These are phyloP conservation scores for Tragelaphus oryx DNA, from an alignment of 2,797 vertebrate genomes.

Conservation along the genomic window DNA sequence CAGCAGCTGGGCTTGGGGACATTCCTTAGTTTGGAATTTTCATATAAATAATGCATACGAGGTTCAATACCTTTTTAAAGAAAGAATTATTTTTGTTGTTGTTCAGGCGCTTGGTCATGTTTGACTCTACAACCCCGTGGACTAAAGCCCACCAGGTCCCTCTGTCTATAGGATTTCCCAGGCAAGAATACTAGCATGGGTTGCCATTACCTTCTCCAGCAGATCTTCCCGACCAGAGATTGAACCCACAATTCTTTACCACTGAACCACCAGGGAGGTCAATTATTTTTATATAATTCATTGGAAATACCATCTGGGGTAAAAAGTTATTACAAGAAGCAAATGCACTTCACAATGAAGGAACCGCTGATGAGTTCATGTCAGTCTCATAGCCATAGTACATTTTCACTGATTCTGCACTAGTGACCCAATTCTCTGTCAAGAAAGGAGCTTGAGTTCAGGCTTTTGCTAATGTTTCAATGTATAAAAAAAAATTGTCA, in stretches of 20 bases:
- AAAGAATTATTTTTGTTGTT: background rate
- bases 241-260: background rate
- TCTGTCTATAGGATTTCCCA: background rate
- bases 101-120: background rate
- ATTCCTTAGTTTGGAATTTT: background rate
- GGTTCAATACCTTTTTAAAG: background rate
- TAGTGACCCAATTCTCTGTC: background rate
- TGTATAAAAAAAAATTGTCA: background rate
- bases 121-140: background rate
- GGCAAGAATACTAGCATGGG: background rate
- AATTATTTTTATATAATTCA: background rate
- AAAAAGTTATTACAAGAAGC: background rate
- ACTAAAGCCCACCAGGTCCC: background rate
- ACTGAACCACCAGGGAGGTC: background rate
- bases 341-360: background rate
- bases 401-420: background rate
- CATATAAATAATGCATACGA: background rate
- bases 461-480: background rate
- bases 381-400: background rate
- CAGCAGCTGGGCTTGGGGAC: background rate
- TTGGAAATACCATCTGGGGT: background rate
- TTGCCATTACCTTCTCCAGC: background rate
- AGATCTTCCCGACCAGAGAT: background rate
- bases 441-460: background rate
- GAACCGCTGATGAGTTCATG: background rate